phyloP scores from a whole-genome alignment of 1,140 invertebrate genomes.

The Mylabris phalerata region DNA sequence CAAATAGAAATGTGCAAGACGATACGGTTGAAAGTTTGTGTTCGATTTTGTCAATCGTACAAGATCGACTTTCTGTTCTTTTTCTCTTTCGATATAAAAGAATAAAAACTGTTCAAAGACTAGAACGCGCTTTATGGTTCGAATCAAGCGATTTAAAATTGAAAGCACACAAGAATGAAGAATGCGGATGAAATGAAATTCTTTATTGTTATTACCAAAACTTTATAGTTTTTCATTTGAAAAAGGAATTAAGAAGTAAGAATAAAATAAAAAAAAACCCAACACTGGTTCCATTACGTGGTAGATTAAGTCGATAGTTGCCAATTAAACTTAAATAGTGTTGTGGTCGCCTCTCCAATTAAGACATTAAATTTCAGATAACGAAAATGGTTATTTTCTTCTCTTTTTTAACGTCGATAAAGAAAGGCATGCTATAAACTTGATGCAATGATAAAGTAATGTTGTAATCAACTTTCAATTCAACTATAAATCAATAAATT shows the following conservation, averaged over 20 bases:
- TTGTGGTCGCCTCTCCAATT: constrained; percentile 5
- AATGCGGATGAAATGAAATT: constrained; percentile 21
- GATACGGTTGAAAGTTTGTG: neutral
- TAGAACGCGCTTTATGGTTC: constrained; percentile 9
- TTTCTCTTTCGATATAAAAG: neutral
- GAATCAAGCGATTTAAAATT: constrained; percentile 15
- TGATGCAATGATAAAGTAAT: too few relatives aligned
- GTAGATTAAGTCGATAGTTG: neutral
- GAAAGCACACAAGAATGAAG: constrained; percentile 20
- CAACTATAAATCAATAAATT: too few relatives aligned
- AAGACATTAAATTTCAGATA: constrained; percentile 6
- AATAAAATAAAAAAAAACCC: neutral
- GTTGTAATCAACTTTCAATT: too few relatives aligned
- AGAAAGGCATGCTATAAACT: too few relatives aligned
- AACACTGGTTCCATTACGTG: neutral
- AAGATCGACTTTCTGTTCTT: constrained; percentile 14
- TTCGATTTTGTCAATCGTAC: constrained; percentile 14
- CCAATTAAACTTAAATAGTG: constrained; percentile 5
- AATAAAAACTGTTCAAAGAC: constrained; percentile 13
- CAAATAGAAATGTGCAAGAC: neutral
- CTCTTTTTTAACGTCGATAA: too few relatives aligned
- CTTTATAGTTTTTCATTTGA: neutral
- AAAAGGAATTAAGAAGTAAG: neutral
- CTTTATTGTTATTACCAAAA: constrained; percentile 12
- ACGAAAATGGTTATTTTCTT: neutral